Evolutionary conservation across 1,140 invertebrate genomes (phyloP), one percentile per base, ranked within the genome.

Genomic region (Sitodiplosis mosellana): DNA sequence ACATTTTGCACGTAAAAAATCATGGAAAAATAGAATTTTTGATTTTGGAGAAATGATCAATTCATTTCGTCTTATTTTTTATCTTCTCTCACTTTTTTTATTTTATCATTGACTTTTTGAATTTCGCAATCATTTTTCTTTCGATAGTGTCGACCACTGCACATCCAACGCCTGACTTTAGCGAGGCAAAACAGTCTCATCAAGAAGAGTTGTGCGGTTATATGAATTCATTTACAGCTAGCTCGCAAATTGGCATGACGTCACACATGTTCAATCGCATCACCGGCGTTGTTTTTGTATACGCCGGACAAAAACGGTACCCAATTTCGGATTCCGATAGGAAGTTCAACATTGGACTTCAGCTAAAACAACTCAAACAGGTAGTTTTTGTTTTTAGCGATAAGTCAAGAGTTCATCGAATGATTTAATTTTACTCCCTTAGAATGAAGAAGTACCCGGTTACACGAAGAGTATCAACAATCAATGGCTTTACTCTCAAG

Each of bases 321-420:
- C 57, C 60, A 14, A 11, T 53, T 6, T 47, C 61, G 12, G 65
- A 70, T 42, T 62, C 67, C 51, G 55, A 60, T 6, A 62, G 64
- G n/a, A 82, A 79, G 59, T 59, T 80, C 19, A 95, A 96, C 59
- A 74, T 96, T 22, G 93, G 92, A 0, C 69, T 97, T 11, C 88
- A 92, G 63, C 68, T 98, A 1, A 97, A 96, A 62, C 89, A 84
- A 55, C 87, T 82, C 46, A 90, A 86, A 62, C 80, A 83, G 66
- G 80, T 81, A 56, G n/a, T 46, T 43, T 15, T 45, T 46, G 43
- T 18, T 3, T n/a, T n/a, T n/a, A n/a, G n/a, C n/a, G n/a, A n/a
- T n/a, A n/a, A n/a, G n/a, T n/a, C n/a, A n/a, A n/a, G n/a, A n/a
- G n/a, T n/a, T n/a, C n/a, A n/a, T n/a, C 50, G 34, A 38, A 44